A percentile compares a stretch with the other conserved stretches of the same genome.
Conservation (phyloP, 2,113 vertebrate species). For the Burhinus bistriatus region DNA sequence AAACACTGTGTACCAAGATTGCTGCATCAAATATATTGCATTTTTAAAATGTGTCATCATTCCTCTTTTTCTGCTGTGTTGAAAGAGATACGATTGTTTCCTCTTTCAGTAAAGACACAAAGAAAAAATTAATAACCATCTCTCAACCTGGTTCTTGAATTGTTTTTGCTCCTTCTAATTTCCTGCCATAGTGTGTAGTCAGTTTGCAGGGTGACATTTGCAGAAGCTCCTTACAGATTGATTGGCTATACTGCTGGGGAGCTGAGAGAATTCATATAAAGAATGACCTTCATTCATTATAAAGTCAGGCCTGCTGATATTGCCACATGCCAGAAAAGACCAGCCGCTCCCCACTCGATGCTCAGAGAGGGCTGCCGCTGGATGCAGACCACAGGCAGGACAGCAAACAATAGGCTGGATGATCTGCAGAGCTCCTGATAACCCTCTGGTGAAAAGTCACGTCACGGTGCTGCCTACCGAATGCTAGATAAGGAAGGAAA, state of each 20-base stretch:
- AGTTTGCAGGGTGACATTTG: slow-evolving; percentile 62
- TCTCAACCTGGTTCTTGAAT: slow-evolving; percentile 2
- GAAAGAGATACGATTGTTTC: slow-evolving; percentile 48
- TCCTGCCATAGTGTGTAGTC: background rate
- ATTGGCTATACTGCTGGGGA: slow-evolving; percentile 37
- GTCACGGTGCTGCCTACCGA: background rate
- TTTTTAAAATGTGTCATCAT: background rate
- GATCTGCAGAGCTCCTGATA: background rate
- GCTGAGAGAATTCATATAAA: background rate
- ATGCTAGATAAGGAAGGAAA: background rate
- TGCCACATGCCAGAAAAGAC: background rate
- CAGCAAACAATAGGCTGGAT: background rate
- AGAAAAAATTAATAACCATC: slow-evolving; percentile 44
- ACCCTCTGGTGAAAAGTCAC: background rate
- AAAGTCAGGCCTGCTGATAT: slow-evolving; percentile 7
- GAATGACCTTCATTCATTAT: background rate
- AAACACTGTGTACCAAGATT: background rate
- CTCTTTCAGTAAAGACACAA: background rate
- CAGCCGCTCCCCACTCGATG: background rate
- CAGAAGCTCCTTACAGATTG: slow-evolving; percentile 14
- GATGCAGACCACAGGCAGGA: background rate
- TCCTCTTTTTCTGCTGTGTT: background rate
- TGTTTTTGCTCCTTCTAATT: slow-evolving; percentile 46
- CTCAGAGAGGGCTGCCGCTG: background rate
- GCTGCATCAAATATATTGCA: background rate